Evolutionary conservation across 2,888 invertebrate species (phyloP).

Genomic region (Epinotia brunnichana): DNA sequence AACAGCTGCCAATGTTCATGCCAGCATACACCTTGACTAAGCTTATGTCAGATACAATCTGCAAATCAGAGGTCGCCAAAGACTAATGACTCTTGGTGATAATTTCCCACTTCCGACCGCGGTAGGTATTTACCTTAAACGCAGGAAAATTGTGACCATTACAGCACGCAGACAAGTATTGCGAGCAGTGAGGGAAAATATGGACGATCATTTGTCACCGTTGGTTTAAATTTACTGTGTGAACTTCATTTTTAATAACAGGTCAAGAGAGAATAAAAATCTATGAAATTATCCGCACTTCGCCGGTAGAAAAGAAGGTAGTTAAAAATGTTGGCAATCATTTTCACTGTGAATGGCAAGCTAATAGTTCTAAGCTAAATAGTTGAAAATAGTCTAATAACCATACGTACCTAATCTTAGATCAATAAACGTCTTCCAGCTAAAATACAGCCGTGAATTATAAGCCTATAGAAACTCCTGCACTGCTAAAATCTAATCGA

Average conservation of each 20-base stretch:
- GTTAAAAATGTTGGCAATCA: too few relatives aligned
- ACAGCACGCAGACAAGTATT: background rate
- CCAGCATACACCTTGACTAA: conserved; percentile 14
- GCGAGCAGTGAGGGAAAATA: conserved; percentile 10
- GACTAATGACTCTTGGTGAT: conserved; percentile 25
- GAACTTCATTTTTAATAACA: background rate
- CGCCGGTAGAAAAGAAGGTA: too few relatives aligned
- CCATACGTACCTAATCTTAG: too few relatives aligned
- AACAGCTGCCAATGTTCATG: conserved; percentile 1
- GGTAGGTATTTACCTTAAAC: conserved; percentile 22
- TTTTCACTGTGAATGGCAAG: too few relatives aligned
- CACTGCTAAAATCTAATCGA: too few relatives aligned
- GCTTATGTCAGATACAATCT: background rate
- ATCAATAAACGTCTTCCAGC: too few relatives aligned
- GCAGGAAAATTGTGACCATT: conserved; percentile 32
- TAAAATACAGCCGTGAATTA: too few relatives aligned
- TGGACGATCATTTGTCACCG: background rate
- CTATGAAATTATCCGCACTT: background rate
- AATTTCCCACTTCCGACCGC: conserved; percentile 28
- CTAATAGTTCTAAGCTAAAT: too few relatives aligned
- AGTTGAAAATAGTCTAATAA: too few relatives aligned
- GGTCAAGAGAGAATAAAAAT: background rate
- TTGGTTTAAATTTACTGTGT: background rate
- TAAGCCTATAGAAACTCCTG: too few relatives aligned
- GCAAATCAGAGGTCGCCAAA: conserved; percentile 20